Percentiles rank a stretch among this genome's conserved stretches.
Evolutionary conservation across 2,888 invertebrate genomes (phyloP).

Genomic region (Nomada ruficornis): DNA sequence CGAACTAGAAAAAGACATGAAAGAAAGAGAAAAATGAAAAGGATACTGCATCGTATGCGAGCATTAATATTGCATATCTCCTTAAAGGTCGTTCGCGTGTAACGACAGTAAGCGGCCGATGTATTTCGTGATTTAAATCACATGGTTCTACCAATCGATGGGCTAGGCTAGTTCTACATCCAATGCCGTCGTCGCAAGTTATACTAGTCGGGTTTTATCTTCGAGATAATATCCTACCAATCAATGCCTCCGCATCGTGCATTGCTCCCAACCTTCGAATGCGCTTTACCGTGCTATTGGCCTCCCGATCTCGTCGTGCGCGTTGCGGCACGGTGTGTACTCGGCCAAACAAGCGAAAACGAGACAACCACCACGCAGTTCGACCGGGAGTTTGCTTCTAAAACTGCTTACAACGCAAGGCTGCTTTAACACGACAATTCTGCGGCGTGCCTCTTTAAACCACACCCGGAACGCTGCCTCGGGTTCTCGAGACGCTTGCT

Average conservation of each 20-base stretch:
- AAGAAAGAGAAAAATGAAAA: neutral
- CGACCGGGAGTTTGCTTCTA: conserved; percentile 50
- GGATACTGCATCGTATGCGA: neutral
- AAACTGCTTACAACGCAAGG: conserved; percentile 60
- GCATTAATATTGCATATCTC: conserved; percentile 5
- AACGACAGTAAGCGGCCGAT: conserved; percentile 2
- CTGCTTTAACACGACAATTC: conserved; percentile 59
- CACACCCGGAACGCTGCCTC: conserved; percentile 67
- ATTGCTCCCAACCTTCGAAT: conserved; percentile 72
- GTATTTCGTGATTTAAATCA: conserved; percentile 17
- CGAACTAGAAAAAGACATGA: neutral
- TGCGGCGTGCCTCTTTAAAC: conserved; percentile 67
- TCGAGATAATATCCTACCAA: conserved; percentile 68
- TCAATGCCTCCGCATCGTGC: conserved; percentile 67
- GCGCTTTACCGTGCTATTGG: conserved; percentile 61
- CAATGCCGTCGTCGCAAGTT: conserved; percentile 31
- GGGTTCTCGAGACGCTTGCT: conserved; percentile 63
- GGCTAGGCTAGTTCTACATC: conserved; percentile 44
- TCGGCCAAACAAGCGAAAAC: conserved; percentile 55
- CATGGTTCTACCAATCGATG: conserved; percentile 52
- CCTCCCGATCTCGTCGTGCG: conserved; percentile 31
- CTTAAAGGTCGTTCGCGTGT: conserved; percentile 25
- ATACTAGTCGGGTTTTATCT: conserved; percentile 53
- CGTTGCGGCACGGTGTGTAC: conserved; percentile 50
- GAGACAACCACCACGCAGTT: conserved; percentile 50